These are phyloP conservation scores for Scytalopus superciliaris DNA, from an alignment of 2,113 vertebrate genomes.

Conservation along the genomic window DNA sequence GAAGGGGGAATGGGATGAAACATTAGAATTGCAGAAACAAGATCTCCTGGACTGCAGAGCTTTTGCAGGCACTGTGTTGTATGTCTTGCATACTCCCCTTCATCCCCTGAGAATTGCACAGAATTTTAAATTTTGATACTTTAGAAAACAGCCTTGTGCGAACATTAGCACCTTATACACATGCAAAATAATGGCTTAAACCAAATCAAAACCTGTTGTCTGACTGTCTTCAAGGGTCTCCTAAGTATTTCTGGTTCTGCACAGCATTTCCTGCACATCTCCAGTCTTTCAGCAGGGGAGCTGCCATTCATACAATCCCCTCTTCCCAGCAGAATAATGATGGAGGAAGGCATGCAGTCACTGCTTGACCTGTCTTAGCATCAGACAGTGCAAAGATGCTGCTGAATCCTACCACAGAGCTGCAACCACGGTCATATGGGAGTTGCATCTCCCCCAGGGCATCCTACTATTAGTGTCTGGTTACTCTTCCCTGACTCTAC, in stretches of 20 bases:
- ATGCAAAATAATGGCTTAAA: not conserved
- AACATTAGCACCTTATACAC: not conserved
- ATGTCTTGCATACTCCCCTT: not conserved
- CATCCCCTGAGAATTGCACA: not conserved
- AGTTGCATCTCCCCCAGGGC: not conserved
- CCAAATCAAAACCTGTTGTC: not conserved
- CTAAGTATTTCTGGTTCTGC: not conserved
- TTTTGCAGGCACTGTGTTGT: not conserved
- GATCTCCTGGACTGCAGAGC: not conserved
- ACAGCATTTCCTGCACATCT: not conserved
- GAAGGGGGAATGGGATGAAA: slow-evolving; percentile 41
- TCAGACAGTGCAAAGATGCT: not conserved
- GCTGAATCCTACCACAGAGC: not conserved
- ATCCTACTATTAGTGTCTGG: not conserved
- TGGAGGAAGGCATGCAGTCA: not conserved
- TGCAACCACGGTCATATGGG: not conserved
- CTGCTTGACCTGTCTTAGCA: not conserved
- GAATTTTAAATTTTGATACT: not conserved
- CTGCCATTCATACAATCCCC: not conserved
- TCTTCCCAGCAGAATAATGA: not conserved
- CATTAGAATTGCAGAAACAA: not conserved
- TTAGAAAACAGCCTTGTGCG: not conserved
- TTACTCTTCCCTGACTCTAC: not conserved
- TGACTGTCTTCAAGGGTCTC: not conserved
- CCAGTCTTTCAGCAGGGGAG: not conserved